Conservation (phyloP, 2,888 invertebrate genomes). For the Saturnia japonica region DNA sequence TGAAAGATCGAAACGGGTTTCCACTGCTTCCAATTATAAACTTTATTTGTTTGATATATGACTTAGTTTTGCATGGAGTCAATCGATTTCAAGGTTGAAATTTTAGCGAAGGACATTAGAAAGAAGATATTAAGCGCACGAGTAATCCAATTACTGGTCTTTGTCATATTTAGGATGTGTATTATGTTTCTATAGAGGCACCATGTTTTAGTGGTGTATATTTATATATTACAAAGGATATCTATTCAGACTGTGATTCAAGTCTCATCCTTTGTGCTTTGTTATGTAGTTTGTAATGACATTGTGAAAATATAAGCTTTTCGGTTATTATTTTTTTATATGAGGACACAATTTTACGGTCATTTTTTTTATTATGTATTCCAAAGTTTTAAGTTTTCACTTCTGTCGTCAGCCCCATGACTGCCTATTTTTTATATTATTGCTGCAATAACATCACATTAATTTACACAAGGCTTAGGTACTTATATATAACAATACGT, state of each 20-base stretch:
- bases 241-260: no score
- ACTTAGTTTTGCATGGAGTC: slow-evolving; percentile 23
- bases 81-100: slow-evolving; percentile 35
- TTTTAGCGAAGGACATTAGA: slow-evolving; percentile 57
- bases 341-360: no score
- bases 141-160: slow-evolving; percentile 80
- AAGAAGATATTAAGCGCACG: slow-evolving; percentile 76
- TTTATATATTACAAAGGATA: slow-evolving; percentile 66
- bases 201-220: slow-evolving; percentile 69
- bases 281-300: slow-evolving; percentile 42
- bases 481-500: no score
- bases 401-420: no score
- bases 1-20: neutral
- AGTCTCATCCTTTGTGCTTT: slow-evolving; percentile 63
- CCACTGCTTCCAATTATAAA: slow-evolving; percentile 22
- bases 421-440: no score
- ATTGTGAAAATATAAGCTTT: slow-evolving; percentile 14
- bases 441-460: no score
- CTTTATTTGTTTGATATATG: slow-evolving; percentile 11
- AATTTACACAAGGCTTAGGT: no score
- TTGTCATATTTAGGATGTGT: slow-evolving; percentile 78
- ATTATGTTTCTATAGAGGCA: slow-evolving; percentile 77
- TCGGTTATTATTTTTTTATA: no score
- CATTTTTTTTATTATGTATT: no score
- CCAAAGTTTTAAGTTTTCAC: no score